Conservation (phyloP, 1,140 invertebrate species). For the Helicoverpa zea region DNA sequence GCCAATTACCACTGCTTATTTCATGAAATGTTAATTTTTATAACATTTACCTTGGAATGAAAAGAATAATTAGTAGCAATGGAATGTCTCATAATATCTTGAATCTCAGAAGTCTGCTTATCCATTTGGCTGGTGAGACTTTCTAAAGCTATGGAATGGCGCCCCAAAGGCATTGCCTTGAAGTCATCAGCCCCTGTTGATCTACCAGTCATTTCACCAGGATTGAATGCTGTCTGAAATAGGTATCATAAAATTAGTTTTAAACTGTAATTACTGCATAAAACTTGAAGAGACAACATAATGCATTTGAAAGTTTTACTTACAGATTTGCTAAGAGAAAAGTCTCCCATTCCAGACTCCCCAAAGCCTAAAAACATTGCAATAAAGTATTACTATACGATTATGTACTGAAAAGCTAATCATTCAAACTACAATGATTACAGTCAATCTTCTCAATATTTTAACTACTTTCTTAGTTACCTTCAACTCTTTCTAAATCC, state of each 20-base stretch:
- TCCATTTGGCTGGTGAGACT: slow-evolving; percentile 74
- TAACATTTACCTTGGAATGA: slow-evolving; percentile 72
- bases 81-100: slow-evolving; percentile 79
- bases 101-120: slow-evolving; percentile 74
- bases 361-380: slow-evolving; percentile 72
- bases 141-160: slow-evolving; percentile 72
- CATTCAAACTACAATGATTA: not conserved
- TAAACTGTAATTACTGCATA: not conserved
- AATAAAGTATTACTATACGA: not conserved
- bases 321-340: slow-evolving; percentile 76
- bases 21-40: not conserved
- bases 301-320: slow-evolving; percentile 54
- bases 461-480: slow-evolving; percentile 54
- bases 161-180: slow-evolving; percentile 48
- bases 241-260: not conserved
- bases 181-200: slow-evolving; percentile 77
- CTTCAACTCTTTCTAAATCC: slow-evolving; percentile 77
- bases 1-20: not conserved
- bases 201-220: slow-evolving; percentile 80
- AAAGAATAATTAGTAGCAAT: slow-evolving; percentile 79
- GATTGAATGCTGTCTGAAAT: slow-evolving; percentile 78
- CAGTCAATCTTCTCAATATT: no score
- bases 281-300: not conserved
- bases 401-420: not conserved
- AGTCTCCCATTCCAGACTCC: slow-evolving; percentile 64